Conservation (phyloP, 2,113 vertebrate genomes). For the Malurus melanocephalus region DNA sequence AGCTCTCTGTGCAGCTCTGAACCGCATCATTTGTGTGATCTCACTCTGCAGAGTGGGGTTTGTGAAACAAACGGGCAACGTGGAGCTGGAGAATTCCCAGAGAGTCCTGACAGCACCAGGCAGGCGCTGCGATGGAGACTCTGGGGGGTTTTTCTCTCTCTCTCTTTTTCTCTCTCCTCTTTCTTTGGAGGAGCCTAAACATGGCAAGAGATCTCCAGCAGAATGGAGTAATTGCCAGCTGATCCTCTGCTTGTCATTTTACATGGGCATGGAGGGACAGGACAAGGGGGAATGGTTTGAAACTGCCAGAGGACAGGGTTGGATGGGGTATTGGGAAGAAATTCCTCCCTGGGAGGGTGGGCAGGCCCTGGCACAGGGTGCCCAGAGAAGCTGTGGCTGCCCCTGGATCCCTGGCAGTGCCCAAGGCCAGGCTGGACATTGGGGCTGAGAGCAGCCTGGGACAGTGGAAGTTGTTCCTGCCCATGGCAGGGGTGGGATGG, state of each 20-base stretch:
- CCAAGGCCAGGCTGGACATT: background rate
- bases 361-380: background rate
- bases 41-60: background rate
- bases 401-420: background rate
- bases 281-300: background rate
- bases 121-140: background rate
- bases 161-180: background rate
- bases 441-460: background rate
- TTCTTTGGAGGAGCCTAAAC: background rate
- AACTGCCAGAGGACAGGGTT: background rate
- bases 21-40: background rate
- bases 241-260: background rate
- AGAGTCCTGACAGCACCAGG: background rate
- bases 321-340: background rate
- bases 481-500: background rate
- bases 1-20: background rate
- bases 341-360: background rate
- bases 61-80: background rate
- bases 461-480: background rate
- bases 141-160: background rate
- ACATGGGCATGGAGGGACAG: background rate
- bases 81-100: background rate
- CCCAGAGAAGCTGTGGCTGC: background rate
- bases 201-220: background rate
- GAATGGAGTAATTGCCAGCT: background rate